Base-by-base conservation (phyloP, 2,888 invertebrate genomes). In the Oscheius sp. region DNA sequence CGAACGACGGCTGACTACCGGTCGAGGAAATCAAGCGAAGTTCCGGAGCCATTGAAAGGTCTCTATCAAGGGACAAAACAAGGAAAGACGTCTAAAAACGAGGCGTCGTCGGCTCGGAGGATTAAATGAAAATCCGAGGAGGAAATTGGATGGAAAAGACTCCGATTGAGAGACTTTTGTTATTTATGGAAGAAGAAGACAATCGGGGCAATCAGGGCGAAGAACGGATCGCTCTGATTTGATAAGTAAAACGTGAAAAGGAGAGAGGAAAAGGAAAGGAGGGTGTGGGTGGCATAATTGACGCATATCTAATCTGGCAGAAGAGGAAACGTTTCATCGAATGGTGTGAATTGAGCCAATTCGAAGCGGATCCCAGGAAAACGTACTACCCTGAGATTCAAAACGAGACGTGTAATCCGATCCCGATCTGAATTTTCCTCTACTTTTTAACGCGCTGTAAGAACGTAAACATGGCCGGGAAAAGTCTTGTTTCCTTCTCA, bases 391-490 rank as follows among this genome's bases (percentile, higher is more conserved):
- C 4, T 36, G 8, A 20, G n/a, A 14, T 41, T 14, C 41, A n/a
- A n/a, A n/a, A n/a, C n/a, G n/a, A 41, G 41, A 41, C 41, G 20
- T 41, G 41, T 41, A 41, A 41, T 41, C 41, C 41, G 41, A 41
- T 41, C 41, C 20, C n/a, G 33, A n/a, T 32, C 33, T 17, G 22
- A 54, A 33, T 33, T 54, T 54, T 33, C 33, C 33, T 33, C 33
- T 33, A 17, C 54, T 54, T 54, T 54, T 54, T 17, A 33, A 17
- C 30, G 54, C 17, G 54, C 32, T 54, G 54, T 54, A 33, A 54
- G 33, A 28, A 22, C 47, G 47, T 47, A 47, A 47, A 47, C 47
- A 47, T 26, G 22, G 20, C 12, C 22, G 24, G 24, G 47, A 47
- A 36, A 36, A n/a, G n/a, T n/a, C n/a, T n/a, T n/a, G n/a, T 47